Evolutionary conservation across 2,113 vertebrate genomes (phyloP).

Genomic region (Gadus chalcogrammus): DNA sequence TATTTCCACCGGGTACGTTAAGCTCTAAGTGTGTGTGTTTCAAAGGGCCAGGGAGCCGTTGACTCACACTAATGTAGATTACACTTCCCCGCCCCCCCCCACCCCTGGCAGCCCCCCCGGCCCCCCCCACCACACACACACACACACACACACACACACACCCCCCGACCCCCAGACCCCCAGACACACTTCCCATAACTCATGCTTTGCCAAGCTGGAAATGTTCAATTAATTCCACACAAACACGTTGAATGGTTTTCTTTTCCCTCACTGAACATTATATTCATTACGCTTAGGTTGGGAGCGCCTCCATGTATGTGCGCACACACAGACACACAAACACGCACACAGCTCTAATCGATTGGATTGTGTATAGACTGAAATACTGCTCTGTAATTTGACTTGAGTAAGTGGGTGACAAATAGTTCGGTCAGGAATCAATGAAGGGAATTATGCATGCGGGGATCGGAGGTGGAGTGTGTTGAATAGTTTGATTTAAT

Average conservation of each 20-base stretch:
- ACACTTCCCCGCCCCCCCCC: conserved; percentile 31
- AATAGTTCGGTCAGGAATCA: conserved; percentile 69
- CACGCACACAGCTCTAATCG: conserved; percentile 40
- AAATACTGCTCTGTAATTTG: conserved; percentile 65
- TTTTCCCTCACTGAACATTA: conserved; percentile 51
- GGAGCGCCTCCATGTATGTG: conserved; percentile 24
- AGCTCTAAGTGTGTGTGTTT: too few species aligned
- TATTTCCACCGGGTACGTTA: too few species aligned
- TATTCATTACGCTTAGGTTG: conserved; percentile 65
- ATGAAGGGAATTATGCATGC: conserved; percentile 65
- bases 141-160: conserved; percentile 33
- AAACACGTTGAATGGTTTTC: conserved; percentile 44
- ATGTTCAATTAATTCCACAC: conserved; percentile 70
- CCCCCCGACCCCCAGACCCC: conserved; percentile 41
- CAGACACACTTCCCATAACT: conserved; percentile 56
- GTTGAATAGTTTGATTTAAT: conserved; percentile 33
- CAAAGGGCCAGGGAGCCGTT: too few species aligned
- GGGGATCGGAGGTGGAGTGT: conserved; percentile 10
- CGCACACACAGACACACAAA: not conserved
- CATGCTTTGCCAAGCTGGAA: conserved; percentile 70
- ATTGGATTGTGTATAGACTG: conserved; percentile 60
- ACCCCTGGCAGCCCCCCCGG: conserved; percentile 35
- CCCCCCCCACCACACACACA: conserved; percentile 41
- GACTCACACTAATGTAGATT: too few species aligned
- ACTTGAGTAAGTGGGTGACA: conserved; percentile 75